Evolutionary conservation across 2,888 invertebrate species (phyloP).

Genomic region (Escarpia spicata): DNA sequence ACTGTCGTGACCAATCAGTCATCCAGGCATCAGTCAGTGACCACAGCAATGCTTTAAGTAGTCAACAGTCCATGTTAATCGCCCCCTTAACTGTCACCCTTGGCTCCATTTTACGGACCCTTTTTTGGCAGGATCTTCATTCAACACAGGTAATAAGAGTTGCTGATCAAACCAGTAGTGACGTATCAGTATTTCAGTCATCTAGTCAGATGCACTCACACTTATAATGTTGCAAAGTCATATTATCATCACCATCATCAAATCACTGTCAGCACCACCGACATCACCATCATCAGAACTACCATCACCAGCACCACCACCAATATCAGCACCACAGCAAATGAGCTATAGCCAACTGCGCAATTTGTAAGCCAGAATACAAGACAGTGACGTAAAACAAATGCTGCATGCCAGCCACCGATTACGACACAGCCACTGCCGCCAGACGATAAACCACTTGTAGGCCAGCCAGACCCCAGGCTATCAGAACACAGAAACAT

Average conservation of each 20-base stretch:
- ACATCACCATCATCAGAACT: background rate
- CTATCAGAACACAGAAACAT: background rate
- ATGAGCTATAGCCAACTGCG: background rate
- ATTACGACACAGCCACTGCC: background rate
- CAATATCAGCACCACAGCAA: background rate
- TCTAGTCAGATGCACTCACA: too few relatives aligned
- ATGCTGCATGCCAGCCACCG: background rate
- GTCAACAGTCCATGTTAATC: too few relatives aligned
- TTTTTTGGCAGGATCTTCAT: too few relatives aligned
- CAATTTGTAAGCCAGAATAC: background rate
- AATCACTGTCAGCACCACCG: background rate
- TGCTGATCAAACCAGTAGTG: too few relatives aligned
- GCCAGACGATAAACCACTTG: background rate
- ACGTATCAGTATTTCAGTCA: too few relatives aligned
- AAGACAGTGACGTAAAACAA: background rate
- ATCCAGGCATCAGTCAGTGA: background rate
- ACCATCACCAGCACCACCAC: background rate
- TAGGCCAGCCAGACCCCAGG: background rate
- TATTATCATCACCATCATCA: too few relatives aligned
- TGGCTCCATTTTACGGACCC: too few relatives aligned
- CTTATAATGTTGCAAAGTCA: too few relatives aligned
- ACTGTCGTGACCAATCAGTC: background rate
- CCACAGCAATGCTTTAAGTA: too few relatives aligned
- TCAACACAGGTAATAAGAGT: too few relatives aligned
- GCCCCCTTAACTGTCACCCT: too few relatives aligned